A percentile compares a stretch with the other conserved stretches of the same genome.
Conservation (phyloP, 2,888 invertebrate genomes). For the Parnassius orleans region DNA sequence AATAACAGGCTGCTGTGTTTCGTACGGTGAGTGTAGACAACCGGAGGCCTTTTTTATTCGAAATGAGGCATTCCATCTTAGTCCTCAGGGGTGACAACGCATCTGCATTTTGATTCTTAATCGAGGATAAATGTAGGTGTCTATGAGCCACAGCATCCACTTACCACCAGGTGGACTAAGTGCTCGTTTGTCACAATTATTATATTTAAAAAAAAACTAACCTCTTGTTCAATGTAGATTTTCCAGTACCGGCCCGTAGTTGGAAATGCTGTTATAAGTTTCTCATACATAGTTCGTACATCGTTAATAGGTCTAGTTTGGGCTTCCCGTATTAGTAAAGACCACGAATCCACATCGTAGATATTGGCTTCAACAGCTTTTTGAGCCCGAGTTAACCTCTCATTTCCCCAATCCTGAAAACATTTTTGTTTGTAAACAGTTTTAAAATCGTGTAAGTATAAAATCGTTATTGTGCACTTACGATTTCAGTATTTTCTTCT, state of each 20-base stretch:
- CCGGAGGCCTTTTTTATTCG: too few relatives aligned
- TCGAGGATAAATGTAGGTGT: too few relatives aligned
- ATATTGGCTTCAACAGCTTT: constrained; percentile 92
- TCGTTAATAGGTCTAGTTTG: constrained; percentile 93
- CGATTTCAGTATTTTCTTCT: constrained; percentile 57
- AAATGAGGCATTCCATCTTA: too few relatives aligned
- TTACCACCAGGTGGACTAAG: too few relatives aligned
- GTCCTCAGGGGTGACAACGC: too few relatives aligned
- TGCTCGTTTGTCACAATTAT: too few relatives aligned
- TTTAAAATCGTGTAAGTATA: background rate
- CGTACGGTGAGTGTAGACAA: too few relatives aligned
- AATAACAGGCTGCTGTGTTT: too few relatives aligned
- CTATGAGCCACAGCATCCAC: too few relatives aligned
- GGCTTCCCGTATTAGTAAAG: constrained; percentile 95
- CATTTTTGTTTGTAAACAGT: constrained; percentile 7
- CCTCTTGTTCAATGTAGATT: constrained; percentile 99
- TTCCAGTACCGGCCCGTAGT: constrained; percentile 99
- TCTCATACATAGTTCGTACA: constrained; percentile 95
- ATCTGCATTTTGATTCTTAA: too few relatives aligned
- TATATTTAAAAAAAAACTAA: constrained; percentile 47
- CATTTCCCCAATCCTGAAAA: constrained; percentile 92
- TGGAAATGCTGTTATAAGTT: constrained; percentile 95
- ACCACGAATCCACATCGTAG: constrained; percentile 99
- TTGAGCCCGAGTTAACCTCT: constrained; percentile 90
- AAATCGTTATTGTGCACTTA: constrained; percentile 40